These are phyloP conservation scores for Poeciliopsis turrubarensis DNA, from an alignment of 2,113 vertebrate species.

Conservation along the genomic window DNA sequence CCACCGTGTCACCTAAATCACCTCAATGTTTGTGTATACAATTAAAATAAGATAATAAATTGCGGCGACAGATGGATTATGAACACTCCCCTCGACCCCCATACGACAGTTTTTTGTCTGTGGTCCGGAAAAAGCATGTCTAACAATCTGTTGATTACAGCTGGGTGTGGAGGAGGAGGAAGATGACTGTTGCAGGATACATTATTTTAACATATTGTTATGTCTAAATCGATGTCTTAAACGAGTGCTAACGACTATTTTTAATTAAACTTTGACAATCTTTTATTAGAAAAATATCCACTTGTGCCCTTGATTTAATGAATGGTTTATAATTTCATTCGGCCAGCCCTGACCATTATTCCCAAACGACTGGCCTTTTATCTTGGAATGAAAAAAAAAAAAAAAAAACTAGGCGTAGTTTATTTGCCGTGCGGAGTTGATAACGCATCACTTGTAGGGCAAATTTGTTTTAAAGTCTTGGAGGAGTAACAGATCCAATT, in stretches of 20 bases:
- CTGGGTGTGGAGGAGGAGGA: constrained; percentile 70
- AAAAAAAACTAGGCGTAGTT: constrained; percentile 69
- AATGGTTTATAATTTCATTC: constrained; percentile 79
- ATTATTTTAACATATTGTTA: constrained; percentile 83
- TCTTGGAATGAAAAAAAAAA: constrained; percentile 60
- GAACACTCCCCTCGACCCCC: constrained; percentile 91
- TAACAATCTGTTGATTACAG: constrained; percentile 99
- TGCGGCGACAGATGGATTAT: constrained; percentile 96
- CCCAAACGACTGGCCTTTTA: constrained; percentile 77
- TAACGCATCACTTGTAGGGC: constrained; percentile 66
- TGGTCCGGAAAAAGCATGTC: constrained; percentile 96
- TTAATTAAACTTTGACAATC: constrained; percentile 77
- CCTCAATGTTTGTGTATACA: constrained; percentile 99
- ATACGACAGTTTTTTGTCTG: constrained; percentile 95
- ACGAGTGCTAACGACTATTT: constrained; percentile 77
- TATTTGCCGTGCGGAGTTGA: constrained; percentile 68
- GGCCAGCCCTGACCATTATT: constrained; percentile 67
- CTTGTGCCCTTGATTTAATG: constrained; percentile 75
- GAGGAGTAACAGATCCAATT: constrained; percentile 56
- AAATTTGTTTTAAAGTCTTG: constrained; percentile 73
- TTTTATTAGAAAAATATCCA: constrained; percentile 77
- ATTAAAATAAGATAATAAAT: constrained; percentile 99
- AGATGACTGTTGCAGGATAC: constrained; percentile 74
- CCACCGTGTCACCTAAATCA: constrained; percentile 99
- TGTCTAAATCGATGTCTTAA: constrained; percentile 82